A percentile compares a stretch with the other conserved stretches of the same genome.
Evolutionary conservation across 2,797 vertebrate genomes (phyloP).

Genomic region (Helarctos malayanus): DNA sequence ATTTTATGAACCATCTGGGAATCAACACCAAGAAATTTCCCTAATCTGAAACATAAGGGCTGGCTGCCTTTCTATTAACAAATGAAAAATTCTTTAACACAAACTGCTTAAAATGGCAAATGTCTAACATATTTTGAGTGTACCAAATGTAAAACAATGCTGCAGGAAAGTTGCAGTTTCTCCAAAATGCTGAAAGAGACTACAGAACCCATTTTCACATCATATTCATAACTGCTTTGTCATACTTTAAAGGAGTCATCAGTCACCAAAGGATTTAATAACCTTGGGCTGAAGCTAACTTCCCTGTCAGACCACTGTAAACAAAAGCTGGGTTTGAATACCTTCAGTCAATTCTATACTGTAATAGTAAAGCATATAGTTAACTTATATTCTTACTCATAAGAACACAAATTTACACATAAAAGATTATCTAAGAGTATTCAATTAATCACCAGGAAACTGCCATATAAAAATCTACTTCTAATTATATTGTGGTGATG

Average conservation of each 20-base stretch:
- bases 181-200: slow-evolving; percentile 75
- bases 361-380: slow-evolving; percentile 26
- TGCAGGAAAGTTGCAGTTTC: slow-evolving; percentile 65
- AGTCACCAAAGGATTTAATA: slow-evolving; percentile 90
- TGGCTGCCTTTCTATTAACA: slow-evolving; percentile 59
- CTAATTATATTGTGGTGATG: background rate
- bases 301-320: slow-evolving; percentile 85
- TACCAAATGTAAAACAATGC: slow-evolving; percentile 67
- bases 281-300: slow-evolving; percentile 91
- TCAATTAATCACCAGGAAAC: slow-evolving; percentile 90
- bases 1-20: slow-evolving; percentile 35
- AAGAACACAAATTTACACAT: slow-evolving; percentile 85
- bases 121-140: slow-evolving; percentile 65
- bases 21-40: slow-evolving; percentile 38
- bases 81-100: slow-evolving; percentile 75
- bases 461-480: slow-evolving; percentile 68
- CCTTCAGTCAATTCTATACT: slow-evolving; percentile 44
- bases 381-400: slow-evolving; percentile 88
- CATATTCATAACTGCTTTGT: slow-evolving; percentile 78
- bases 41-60: slow-evolving; percentile 14
- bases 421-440: slow-evolving; percentile 90
- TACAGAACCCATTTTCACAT: slow-evolving; percentile 72
- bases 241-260: slow-evolving; percentile 77
- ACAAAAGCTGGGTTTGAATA: slow-evolving; percentile 86
- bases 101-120: slow-evolving; percentile 77